Evolutionary conservation across 2,113 vertebrate species (phyloP).

Genomic region (Tragelaphus imberbis): DNA sequence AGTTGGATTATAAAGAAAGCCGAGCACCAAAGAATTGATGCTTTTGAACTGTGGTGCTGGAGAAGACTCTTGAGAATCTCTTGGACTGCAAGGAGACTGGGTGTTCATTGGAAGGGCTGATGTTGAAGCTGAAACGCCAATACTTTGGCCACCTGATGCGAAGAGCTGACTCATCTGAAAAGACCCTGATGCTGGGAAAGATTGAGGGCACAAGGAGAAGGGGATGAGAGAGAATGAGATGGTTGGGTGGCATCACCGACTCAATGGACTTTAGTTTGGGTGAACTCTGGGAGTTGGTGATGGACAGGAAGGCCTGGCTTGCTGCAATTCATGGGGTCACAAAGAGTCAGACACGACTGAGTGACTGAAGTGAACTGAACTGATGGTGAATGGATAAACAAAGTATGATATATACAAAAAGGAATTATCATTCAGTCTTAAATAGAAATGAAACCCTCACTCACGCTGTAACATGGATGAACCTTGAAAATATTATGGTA

Average conservation of each 20-base stretch:
- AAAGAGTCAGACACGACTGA: neutral
- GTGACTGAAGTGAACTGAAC: neutral
- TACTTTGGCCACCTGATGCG: neutral
- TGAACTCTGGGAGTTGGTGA: neutral
- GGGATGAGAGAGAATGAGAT: neutral
- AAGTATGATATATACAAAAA: neutral
- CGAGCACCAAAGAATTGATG: neutral
- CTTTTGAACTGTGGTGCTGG: neutral
- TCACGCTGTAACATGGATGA: neutral
- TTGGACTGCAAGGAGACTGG: neutral
- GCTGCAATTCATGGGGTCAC: neutral
- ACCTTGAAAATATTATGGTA: neutral
- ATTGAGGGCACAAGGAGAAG: neutral
- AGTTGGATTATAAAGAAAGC: neutral
- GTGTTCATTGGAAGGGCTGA: neutral
- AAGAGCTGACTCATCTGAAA: neutral
- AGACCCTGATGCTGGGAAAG: neutral
- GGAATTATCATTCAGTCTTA: neutral
- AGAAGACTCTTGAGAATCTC: neutral
- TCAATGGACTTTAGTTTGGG: neutral
- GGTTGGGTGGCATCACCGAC: neutral
- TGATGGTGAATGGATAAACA: neutral
- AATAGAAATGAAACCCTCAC: neutral
- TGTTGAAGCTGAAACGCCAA: neutral
- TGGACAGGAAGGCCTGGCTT: neutral